Base-by-base conservation (phyloP, 2,888 invertebrate genomes). In the Ptychoptera albimana region DNA sequence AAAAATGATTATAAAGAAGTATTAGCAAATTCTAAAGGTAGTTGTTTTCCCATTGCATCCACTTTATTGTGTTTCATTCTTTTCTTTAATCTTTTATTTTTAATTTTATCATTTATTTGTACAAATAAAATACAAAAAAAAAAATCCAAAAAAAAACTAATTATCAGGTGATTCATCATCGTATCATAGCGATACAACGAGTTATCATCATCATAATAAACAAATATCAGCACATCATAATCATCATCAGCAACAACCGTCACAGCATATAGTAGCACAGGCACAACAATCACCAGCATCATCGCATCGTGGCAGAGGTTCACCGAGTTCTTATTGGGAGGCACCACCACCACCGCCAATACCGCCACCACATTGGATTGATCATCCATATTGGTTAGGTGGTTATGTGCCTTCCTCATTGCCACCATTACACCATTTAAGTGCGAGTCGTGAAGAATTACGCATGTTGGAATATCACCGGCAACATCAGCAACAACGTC, bases 401-500 rank as follows among this genome's bases (percentile, higher is more conserved):
- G 34, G 11, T 6, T 29, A 15, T 8, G 16, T 41, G 11, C 30
- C 42, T 11, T 16, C 16, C 1, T 29, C 37, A 16, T 11, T 32
- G n/a, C 44, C 39, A n/a, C 44, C 44, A 44, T 41, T 44, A 8
- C 46, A 48, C 15, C 43, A 43, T 39, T 49, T 45, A 31, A 49
- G 49, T 37, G 34, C 48, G n/a, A 51, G 52, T 43, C 47, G 50
- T 9, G 53, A 53, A 37, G 53, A 51, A 41, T 41, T 51, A 29
- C 40, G 52, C 30, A 46, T 46, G 44, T 45, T 47, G 38, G 50
- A 53, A 31, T 51, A 46, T 55, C 73, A 75, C 43, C 55, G 65
- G 47, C 68, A 71, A 55, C 76, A 75, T 55, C 56, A 65, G 46
- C 68, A 71, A 56, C 75, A 75, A 23, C 68, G 72, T 55, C 75